Percentiles rank a stretch among this genome's conserved stretches.
Conservation (phyloP, 1,140 invertebrate species). For the Aethina tumida region DNA sequence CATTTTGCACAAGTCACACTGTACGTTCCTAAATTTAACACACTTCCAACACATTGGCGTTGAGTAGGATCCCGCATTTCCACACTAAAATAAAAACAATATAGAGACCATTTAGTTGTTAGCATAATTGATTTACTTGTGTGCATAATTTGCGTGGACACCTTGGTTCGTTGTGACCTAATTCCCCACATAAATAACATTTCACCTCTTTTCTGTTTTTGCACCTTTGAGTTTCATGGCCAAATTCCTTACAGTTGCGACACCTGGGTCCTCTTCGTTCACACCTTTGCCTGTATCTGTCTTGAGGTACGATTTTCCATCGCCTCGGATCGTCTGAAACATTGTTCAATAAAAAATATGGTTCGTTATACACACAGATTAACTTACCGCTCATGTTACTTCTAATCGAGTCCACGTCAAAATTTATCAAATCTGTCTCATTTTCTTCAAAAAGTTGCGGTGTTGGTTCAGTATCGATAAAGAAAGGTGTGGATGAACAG, state of each 20-base stretch:
- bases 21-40: slow-evolving; percentile 42
- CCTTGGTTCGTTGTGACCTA: slow-evolving; percentile 47
- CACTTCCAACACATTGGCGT: slow-evolving; percentile 49
- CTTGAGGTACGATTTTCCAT: slow-evolving; percentile 38
- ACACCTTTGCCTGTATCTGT: slow-evolving; percentile 23
- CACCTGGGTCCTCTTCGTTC: slow-evolving; percentile 37
- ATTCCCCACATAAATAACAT: slow-evolving; percentile 52
- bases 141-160: slow-evolving; percentile 56
- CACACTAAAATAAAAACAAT: slow-evolving; percentile 44
- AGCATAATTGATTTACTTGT: slow-evolving; percentile 41
- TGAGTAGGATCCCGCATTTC: slow-evolving; percentile 44
- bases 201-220: slow-evolving; percentile 36
- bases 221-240: slow-evolving; percentile 43
- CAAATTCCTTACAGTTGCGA: slow-evolving; percentile 45
- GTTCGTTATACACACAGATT: background rate
- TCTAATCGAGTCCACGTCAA: slow-evolving; percentile 11
- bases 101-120: slow-evolving; percentile 9
- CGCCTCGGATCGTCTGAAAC: slow-evolving; percentile 36
- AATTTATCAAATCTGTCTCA: slow-evolving; percentile 6
- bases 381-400: slow-evolving; percentile 14
- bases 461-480: background rate
- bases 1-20: slow-evolving; percentile 48
- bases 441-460: slow-evolving; percentile 4
- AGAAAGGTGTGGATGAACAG: too few relatives aligned
- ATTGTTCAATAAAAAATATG: slow-evolving; percentile 5